Conservation (phyloP, 2,113 vertebrate species). For the human (Homo sapiens) region GRCh38 chr21:37979001-37979500, state of each 20-base stretch:
- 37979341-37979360: neutral
- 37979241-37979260: neutral
- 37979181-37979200: neutral
- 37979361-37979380: neutral
- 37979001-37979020: neutral
- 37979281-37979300: neutral
- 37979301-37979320: neutral
- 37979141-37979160: neutral
- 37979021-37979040: neutral
- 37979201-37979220: neutral
- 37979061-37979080: neutral
- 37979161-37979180: too few species aligned
- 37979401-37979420: neutral
- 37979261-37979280: neutral
- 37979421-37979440: neutral
- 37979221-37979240: neutral
- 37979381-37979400: neutral
- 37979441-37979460: neutral
- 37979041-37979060: too few species aligned
- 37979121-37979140: neutral
- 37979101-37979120: neutral
- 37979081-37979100: neutral
- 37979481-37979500: neutral
- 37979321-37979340: too few species aligned
- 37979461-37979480: neutral